Conservation (phyloP, 92 coral and sea anemone genomes). For the Palythoa heliodiscus region DNA sequence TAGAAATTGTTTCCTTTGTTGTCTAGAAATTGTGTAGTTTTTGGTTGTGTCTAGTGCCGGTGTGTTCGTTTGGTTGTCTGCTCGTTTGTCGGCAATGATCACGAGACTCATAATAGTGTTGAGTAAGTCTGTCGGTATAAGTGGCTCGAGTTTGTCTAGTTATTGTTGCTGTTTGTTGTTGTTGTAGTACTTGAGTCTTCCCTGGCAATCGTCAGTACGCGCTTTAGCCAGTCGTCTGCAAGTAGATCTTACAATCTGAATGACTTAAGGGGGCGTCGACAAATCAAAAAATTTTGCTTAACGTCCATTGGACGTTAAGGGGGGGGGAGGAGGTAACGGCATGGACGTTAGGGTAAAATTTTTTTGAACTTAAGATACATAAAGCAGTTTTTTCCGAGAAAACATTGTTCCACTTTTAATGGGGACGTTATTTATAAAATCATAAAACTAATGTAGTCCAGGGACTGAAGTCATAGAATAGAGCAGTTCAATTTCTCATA, state of each 20-base stretch:
- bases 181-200: slow-evolving; percentile 24
- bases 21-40: not conserved
- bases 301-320: no score
- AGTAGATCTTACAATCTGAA: slow-evolving; percentile 18
- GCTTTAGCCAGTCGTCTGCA: slow-evolving; percentile 9
- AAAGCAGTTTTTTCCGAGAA: no score
- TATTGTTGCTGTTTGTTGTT: slow-evolving; percentile 26
- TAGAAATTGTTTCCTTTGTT: not conserved
- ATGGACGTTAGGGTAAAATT: no score
- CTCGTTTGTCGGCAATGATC: slow-evolving; percentile 20
- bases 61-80: not conserved
- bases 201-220: slow-evolving; percentile 16
- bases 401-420: no score
- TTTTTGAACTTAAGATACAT: no score
- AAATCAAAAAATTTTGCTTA: no score
- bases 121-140: slow-evolving; percentile 15
- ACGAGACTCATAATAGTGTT: slow-evolving; percentile 2
- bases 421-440: no score
- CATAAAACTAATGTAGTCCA: no score
- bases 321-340: no score
- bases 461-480: no score
- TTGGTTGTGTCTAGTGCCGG: slow-evolving; percentile 25
- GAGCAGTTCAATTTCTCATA: no score
- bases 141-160: slow-evolving; percentile 40
- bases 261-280: no score